These are phyloP conservation scores for Chaetodon trifascialis DNA, from an alignment of 2,113 vertebrate species.

Conservation along the genomic window DNA sequence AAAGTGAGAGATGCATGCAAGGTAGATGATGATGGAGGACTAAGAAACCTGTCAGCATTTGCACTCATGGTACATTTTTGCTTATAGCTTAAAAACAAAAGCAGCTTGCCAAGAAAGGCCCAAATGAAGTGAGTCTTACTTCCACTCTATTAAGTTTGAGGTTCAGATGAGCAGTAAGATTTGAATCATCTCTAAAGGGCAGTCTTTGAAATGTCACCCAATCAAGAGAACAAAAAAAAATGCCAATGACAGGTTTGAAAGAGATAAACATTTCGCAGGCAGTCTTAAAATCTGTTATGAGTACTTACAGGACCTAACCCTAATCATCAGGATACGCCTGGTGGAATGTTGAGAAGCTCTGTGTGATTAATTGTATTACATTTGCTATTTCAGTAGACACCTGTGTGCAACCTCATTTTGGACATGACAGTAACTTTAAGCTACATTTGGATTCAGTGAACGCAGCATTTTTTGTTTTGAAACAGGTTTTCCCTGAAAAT, in stretches of 20 bases:
- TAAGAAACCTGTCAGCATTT: neutral
- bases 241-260: constrained; percentile 27
- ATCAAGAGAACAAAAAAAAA: constrained; percentile 35
- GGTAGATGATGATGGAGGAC: neutral
- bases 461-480: neutral
- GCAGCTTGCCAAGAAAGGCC: constrained; percentile 6
- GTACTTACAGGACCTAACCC: neutral
- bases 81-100: constrained; percentile 7
- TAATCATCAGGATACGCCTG: neutral
- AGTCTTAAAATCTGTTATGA: constrained; percentile 30
- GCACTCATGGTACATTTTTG: neutral
- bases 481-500: neutral
- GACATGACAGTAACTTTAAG: too few species aligned
- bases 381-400: neutral
- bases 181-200: neutral
- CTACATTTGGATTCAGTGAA: neutral
- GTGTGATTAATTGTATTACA: neutral
- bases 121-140: constrained; percentile 11
- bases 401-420: neutral
- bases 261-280: constrained; percentile 30
- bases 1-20: neutral
- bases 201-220: constrained; percentile 48
- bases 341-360: neutral
- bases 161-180: constrained; percentile 20
- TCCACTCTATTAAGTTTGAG: constrained; percentile 47